A percentile compares a stretch with the other conserved stretches of the same genome.
phyloP scores from a whole-genome alignment of 2,888 invertebrate genomes.

The Diplolepis rosae region DNA sequence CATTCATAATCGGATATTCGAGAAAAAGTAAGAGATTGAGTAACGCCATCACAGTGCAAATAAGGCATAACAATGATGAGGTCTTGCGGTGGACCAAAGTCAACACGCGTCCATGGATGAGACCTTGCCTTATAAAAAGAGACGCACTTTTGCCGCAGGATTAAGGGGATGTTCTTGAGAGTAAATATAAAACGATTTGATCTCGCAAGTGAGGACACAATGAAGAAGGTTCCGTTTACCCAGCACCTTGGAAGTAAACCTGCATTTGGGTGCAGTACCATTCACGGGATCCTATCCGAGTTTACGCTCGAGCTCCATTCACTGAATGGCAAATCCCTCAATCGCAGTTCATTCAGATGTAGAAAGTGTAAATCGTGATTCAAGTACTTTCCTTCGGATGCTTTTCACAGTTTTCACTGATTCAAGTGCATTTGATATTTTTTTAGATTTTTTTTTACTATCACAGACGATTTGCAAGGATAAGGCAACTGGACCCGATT shows the following conservation, averaged over 20 bases:
- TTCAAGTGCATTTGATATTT: not conserved
- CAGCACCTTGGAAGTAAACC: conserved; percentile 41
- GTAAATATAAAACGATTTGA: conserved; percentile 30
- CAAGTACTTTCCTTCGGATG: conserved; percentile 1
- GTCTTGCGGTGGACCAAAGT: conserved; percentile 25
- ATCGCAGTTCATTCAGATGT: conserved; percentile 31
- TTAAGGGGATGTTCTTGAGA: conserved; percentile 17
- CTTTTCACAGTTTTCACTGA: not conserved
- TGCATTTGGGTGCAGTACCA: conserved; percentile 31
- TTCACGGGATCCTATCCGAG: conserved; percentile 48
- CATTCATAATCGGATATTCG: not conserved
- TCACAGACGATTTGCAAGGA: not conserved
- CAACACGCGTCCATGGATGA: not conserved
- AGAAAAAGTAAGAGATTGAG: not conserved
- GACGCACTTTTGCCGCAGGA: not conserved
- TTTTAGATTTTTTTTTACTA: not conserved
- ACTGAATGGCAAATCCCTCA: conserved; percentile 49
- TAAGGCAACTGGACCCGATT: conserved; percentile 12
- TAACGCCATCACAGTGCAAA: not conserved
- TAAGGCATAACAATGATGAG: not conserved
- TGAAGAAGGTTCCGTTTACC: conserved; percentile 46
- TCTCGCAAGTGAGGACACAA: conserved; percentile 29
- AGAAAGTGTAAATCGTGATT: not conserved
- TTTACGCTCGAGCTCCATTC: conserved; percentile 49
- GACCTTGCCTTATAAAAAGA: not conserved